Evolutionary conservation across 2,888 invertebrate species (phyloP), one percentile per base, ranked within the genome.

Genomic region (Phytoseiulus persimilis): DNA sequence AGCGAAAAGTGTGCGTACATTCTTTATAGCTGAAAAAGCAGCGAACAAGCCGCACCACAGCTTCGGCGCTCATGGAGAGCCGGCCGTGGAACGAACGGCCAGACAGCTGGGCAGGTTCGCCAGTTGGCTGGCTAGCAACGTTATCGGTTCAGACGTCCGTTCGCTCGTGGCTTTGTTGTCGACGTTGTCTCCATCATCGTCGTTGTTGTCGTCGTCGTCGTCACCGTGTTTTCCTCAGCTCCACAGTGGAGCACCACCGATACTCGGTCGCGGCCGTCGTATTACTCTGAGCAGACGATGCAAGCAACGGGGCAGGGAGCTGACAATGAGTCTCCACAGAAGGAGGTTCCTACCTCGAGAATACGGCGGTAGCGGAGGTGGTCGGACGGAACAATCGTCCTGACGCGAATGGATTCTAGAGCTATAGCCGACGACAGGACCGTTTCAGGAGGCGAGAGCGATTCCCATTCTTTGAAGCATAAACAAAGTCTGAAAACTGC

Each of bases 1-100:
- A 65, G 65, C 65, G 65, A 28, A 65, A 65, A 65, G 65, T 65
- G 65, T 65, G 14, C 65, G 65, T 65, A 65, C 65, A 18, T 65
- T 65, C 65, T 65, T 65, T 65, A 65, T 65, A 65, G 65, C 65
- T 65, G 65, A 65, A 65, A 65, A 65, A 65, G 65, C 65, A 65
- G 9, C 65, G 28, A 65, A 65, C 65, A 6, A 65, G 65, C 65
- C 65, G 18, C 65, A 65, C 65, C 65, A 65, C 65, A 23, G 18
- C 65, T 23, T 23, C 14, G 18, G 65, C 65, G 18, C 65, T 1
- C 65, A 23, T 65, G 65, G 65, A 23, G 18, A 65, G 65, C 65
- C 65, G 65, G 1, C 14, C 28, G 65, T 14, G 18, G 65, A 28
- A 28, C 65, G 14, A 28, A 28, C 65, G 65, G 18, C 5, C 65